Evolutionary conservation across 2,888 invertebrate genomes (phyloP), one percentile per base, ranked within the genome.

Genomic region (Ecliptopera silaceata): DNA sequence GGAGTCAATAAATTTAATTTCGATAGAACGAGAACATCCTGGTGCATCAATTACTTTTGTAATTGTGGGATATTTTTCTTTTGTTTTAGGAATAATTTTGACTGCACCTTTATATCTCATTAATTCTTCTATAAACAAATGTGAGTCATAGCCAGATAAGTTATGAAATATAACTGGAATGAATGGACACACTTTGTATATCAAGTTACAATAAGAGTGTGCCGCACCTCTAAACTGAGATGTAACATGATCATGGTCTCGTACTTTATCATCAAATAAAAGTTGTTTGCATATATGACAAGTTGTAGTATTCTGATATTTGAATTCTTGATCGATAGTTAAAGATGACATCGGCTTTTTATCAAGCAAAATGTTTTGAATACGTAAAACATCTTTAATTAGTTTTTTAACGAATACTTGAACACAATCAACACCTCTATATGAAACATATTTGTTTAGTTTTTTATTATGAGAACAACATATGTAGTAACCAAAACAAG

Each of bases 201-300:
- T 50, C 32, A 50, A 42, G 15, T 50, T 50, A 32, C 49, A 50
- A 22, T 50, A 20, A 22, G 50, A 50, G 8, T 50, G 34, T 10
- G 42, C 50, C n/a, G 50, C 34, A 4, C 42, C 50, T 50, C 42
- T 42, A 10, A 18, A 50, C 10, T 34, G 15, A 22, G 12, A 11
- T 8, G 50, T 50, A 26, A 50, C 13, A 43, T 50, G 50, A 43
- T 50, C 50, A 43, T 50, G 42, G 17, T 50, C 50, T 18, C 34
- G 32, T 4, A 50, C 50, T 6, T 50, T 42, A 43, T 50, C 50
- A 42, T 18, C 42, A 1, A 50, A 12, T 34, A 43, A 50, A n/a
- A n/a, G n/a, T n/a, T n/a, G n/a, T n/a, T n/a, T n/a, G n/a, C n/a
- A n/a, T n/a, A n/a, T n/a, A n/a, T 49, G 20, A 22, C 49, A 49